Conservation (phyloP, 2,113 vertebrate genomes). For the Chionodraco myersi region DNA sequence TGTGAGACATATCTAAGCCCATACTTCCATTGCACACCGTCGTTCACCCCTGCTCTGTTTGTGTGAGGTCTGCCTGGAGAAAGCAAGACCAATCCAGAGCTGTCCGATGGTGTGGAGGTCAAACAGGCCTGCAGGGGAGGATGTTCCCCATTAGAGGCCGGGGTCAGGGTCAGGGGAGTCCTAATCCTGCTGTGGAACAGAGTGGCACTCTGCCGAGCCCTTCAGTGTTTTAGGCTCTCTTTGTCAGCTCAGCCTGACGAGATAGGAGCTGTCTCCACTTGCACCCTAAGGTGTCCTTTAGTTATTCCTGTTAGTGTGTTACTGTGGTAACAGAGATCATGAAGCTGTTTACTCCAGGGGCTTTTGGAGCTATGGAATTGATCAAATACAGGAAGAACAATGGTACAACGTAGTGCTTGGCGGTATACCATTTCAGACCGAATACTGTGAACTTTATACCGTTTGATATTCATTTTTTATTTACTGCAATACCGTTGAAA, state of each 20-base stretch:
- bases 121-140: constrained; percentile 52
- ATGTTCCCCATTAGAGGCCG: constrained; percentile 56
- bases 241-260: constrained; percentile 45
- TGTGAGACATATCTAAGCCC: no score
- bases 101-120: constrained; percentile 28
- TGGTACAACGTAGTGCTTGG: constrained; percentile 12
- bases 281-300: constrained; percentile 54
- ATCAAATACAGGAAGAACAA: constrained; percentile 1
- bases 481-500: no score
- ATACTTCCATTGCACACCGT: not conserved
- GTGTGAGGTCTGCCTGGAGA: constrained; percentile 54
- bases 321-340: constrained; percentile 10
- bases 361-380: not conserved
- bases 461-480: no score
- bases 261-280: constrained; percentile 50
- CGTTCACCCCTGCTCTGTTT: constrained; percentile 39
- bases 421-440: no score
- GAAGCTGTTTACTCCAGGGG: constrained; percentile 27
- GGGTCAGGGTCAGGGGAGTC: constrained; percentile 53
- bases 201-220: constrained; percentile 29
- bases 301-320: constrained; percentile 14
- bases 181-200: constrained; percentile 55
- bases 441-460: no score
- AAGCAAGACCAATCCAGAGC: constrained; percentile 52
- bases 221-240: constrained; percentile 34